A percentile compares a stretch with the other conserved stretches of the same genome.
These are phyloP conservation scores for Apamea monoglypha DNA, from an alignment of 2,888 invertebrate genomes.

Conservation along the genomic window DNA sequence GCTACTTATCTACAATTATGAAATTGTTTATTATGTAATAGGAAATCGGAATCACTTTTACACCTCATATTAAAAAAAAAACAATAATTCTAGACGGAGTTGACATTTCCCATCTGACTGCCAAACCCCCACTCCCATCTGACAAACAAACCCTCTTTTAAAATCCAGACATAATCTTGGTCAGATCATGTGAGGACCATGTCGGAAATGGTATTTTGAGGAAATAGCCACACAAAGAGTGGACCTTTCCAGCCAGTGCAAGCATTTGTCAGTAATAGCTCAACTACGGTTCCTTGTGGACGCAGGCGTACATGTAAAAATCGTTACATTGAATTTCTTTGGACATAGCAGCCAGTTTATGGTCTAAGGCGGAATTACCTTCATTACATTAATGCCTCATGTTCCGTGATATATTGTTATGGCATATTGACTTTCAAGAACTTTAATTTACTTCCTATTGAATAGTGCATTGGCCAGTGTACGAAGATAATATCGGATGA, in stretches of 20 bases:
- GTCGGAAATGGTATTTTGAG: background rate
- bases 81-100: background rate
- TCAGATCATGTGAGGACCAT: background rate
- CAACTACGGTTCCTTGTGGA: slow-evolving; percentile 1
- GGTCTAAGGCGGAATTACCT: slow-evolving; percentile 70
- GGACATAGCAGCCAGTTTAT: slow-evolving; percentile 56
- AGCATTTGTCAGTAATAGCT: background rate
- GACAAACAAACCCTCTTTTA: too few relatives aligned
- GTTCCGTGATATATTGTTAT: slow-evolving; percentile 73
- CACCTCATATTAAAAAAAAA: background rate
- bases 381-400: slow-evolving; percentile 73
- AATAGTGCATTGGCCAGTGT: slow-evolving; percentile 13
- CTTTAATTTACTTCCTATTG: slow-evolving; percentile 60
- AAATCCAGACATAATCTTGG: too few relatives aligned
- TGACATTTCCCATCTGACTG: background rate
- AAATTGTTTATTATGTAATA: background rate
- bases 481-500: background rate
- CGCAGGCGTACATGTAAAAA: slow-evolving; percentile 36
- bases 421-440: slow-evolving; percentile 64
- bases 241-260: background rate
- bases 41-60: background rate
- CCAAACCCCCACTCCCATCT: too few relatives aligned
- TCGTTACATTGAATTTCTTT: slow-evolving; percentile 58
- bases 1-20: background rate
- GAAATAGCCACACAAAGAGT: background rate